phyloP scores from a whole-genome alignment of 2,113 vertebrate species.

The Chascanopsetta lugubris region DNA sequence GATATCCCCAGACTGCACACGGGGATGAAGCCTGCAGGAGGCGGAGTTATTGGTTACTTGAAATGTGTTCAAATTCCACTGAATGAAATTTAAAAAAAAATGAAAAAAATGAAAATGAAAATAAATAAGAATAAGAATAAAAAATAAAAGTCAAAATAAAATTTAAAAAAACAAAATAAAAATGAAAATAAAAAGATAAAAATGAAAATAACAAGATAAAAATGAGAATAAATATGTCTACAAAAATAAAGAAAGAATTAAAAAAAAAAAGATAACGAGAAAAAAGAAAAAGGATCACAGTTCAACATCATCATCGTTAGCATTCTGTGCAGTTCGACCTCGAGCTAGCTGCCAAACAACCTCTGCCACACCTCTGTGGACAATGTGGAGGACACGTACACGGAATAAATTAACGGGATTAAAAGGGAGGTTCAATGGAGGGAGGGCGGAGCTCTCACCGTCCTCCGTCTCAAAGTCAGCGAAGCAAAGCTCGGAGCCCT shows the following conservation, averaged over 20 bases:
- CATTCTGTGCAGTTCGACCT: slow-evolving; percentile 13
- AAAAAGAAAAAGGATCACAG: too few species aligned
- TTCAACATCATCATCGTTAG: slow-evolving; percentile 29
- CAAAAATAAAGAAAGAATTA: too few species aligned
- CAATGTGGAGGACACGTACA: neutral
- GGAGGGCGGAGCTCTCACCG: slow-evolving; percentile 78
- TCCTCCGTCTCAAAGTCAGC: slow-evolving; percentile 92
- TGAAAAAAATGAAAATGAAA: too few species aligned
- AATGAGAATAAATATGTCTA: too few species aligned
- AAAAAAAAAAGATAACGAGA: too few species aligned
- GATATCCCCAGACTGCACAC: slow-evolving; percentile 90
- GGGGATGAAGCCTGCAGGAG: slow-evolving; percentile 88
- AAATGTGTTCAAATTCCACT: too few species aligned
- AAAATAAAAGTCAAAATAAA: slow-evolving; percentile 25
- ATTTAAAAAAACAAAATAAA: slow-evolving; percentile 13
- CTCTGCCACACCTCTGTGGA: slow-evolving; percentile 8
- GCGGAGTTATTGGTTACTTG: too few species aligned
- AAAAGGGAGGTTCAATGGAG: slow-evolving; percentile 1
- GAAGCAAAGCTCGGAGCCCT: slow-evolving; percentile 96
- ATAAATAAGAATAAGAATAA: too few species aligned
- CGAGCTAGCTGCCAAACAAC: slow-evolving; percentile 13
- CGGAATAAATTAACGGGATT: slow-evolving; percentile 29
- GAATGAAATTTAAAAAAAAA: too few species aligned
- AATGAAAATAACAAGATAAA: too few species aligned
- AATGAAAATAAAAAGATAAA: too few species aligned